Conservation (phyloP, 1,140 invertebrate genomes). For the Brachionus koreanus region DNA sequence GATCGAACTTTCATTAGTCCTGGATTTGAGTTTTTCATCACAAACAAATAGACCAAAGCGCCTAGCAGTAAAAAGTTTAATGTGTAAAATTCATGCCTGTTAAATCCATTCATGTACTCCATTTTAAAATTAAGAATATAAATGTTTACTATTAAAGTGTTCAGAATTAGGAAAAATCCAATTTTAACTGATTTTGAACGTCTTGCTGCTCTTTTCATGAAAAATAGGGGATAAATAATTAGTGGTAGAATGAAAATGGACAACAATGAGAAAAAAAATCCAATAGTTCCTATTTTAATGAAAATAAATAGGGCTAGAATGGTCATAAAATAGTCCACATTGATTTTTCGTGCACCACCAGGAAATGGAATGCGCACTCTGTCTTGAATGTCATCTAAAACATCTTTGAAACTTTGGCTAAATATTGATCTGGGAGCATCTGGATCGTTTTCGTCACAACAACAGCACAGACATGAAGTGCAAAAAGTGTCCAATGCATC, state of each 20-base stretch:
- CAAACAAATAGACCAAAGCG: background rate
- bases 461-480: slow-evolving; percentile 11
- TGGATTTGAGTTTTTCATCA: slow-evolving; percentile 24
- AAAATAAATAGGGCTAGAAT: background rate
- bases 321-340: slow-evolving; percentile 1
- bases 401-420: background rate
- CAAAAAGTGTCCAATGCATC: slow-evolving; percentile 26
- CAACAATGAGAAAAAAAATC: background rate
- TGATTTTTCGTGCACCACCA: slow-evolving; percentile 31
- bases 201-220: background rate
- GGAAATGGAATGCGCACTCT: slow-evolving; percentile 7
- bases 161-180: background rate
- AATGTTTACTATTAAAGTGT: background rate
- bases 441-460: background rate
- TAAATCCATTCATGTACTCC: background rate
- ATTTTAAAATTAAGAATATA: background rate
- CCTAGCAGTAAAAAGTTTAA: background rate
- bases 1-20: background rate
- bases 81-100: background rate
- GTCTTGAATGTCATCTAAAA: background rate
- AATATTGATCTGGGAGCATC: background rate
- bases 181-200: background rate
- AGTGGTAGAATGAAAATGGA: background rate
- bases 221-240: slow-evolving; percentile 11
- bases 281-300: background rate